These are phyloP conservation scores for Ibidorhyncha struthersii DNA, from an alignment of 2,113 vertebrate species.

Conservation along the genomic window DNA sequence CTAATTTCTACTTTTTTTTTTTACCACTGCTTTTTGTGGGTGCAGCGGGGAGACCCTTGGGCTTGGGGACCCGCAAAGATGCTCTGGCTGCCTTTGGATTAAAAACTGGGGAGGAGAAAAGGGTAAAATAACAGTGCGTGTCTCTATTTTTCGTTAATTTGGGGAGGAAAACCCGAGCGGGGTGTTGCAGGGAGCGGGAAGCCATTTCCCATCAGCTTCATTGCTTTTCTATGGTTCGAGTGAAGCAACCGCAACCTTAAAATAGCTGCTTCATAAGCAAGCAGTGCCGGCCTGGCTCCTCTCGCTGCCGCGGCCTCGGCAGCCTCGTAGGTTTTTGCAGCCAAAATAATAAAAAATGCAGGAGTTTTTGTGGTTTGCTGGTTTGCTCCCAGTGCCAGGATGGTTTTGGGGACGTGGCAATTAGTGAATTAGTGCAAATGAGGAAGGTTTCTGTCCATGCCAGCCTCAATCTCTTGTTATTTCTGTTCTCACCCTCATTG, in stretches of 20 bases:
- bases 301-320: background rate
- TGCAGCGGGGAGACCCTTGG: background rate
- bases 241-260: constrained; percentile 18
- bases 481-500: background rate
- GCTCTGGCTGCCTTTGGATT: background rate
- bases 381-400: rapidly evolving
- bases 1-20: background rate
- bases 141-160: background rate
- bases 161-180: background rate
- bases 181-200: background rate
- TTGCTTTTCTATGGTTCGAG: background rate
- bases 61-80: background rate
- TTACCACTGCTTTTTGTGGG: background rate
- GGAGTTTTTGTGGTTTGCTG: background rate
- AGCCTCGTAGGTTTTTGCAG: background rate
- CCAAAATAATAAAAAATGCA: background rate
- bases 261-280: constrained; percentile 29
- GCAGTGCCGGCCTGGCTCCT: background rate
- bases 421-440: background rate
- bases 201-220: constrained; percentile 48
- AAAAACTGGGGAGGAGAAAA: background rate
- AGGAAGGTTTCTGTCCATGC: background rate
- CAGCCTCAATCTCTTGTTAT: background rate
- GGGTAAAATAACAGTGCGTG: background rate
- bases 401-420: background rate